Evolutionary conservation across 2,797 vertebrate genomes (phyloP).

Genomic region (Acridotheres tristis): DNA sequence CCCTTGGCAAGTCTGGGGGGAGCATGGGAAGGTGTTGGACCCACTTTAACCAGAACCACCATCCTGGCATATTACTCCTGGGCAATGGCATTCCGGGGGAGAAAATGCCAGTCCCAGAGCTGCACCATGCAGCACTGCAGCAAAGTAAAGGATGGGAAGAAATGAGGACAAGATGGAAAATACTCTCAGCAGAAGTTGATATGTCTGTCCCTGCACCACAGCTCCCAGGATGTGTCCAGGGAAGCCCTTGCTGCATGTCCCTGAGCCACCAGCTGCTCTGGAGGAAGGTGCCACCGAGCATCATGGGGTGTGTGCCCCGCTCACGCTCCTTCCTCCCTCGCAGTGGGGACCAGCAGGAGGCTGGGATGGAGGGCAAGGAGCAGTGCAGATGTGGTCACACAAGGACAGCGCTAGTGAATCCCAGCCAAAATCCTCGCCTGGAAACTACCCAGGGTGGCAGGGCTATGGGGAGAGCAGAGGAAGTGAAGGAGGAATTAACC

Average conservation of each 20-base stretch:
- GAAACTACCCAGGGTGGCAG: background rate
- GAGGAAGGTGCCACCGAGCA: background rate
- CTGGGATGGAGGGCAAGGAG: background rate
- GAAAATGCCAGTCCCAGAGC: background rate
- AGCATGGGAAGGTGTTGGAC: background rate
- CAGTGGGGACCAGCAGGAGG: background rate
- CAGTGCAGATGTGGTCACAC: background rate
- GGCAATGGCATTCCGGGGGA: background rate
- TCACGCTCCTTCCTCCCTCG: accelerated
- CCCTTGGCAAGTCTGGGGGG: background rate
- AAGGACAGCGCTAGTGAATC: accelerated
- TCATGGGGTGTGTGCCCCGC: background rate
- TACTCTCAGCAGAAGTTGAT: accelerated
- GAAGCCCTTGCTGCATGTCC: background rate
- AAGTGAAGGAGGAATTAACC: background rate
- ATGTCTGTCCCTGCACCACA: background rate
- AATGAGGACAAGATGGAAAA: background rate
- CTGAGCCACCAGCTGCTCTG: background rate
- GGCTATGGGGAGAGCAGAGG: background rate
- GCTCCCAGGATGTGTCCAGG: background rate
- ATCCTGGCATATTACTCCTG: background rate
- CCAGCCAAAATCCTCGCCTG: background rate
- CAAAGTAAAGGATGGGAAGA: background rate
- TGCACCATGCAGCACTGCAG: background rate
- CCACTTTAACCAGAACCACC: background rate